Percentiles rank a stretch among this genome's conserved stretches.
Evolutionary conservation across 2,797 vertebrate genomes (phyloP).

Genomic region (Coluber constrictor): DNA sequence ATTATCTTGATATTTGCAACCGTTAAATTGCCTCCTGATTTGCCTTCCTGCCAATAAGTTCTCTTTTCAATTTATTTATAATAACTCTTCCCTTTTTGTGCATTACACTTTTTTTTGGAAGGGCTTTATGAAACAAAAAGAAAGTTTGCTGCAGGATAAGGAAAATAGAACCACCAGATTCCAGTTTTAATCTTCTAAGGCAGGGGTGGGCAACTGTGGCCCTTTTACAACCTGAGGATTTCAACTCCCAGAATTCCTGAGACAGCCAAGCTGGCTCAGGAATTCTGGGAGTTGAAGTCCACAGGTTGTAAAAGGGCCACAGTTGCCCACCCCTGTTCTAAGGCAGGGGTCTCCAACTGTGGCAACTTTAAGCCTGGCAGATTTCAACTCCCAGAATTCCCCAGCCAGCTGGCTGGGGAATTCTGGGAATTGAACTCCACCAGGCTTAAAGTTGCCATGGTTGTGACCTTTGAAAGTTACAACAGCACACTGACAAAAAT

Average conservation of each 20-base stretch:
- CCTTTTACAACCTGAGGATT: too few species aligned
- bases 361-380: too few species aligned
- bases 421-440: too few species aligned
- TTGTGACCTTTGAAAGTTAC: too few species aligned
- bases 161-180: not conserved
- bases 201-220: not conserved
- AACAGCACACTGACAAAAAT: too few species aligned
- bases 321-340: not conserved
- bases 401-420: too few species aligned
- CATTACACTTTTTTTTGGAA: not conserved
- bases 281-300: too few species aligned
- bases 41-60: not conserved
- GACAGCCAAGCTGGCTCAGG: too few species aligned
- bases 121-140: not conserved
- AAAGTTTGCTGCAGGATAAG: not conserved
- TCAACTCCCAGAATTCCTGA: too few species aligned
- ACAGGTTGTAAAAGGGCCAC: too few species aligned
- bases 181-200: not conserved
- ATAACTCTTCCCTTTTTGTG: not conserved
- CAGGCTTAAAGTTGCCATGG: too few species aligned
- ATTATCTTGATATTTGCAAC: not conserved
- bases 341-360: not conserved
- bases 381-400: too few species aligned
- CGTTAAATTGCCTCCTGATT: not conserved
- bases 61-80: not conserved